Base-by-base conservation (phyloP, 1,140 invertebrate species). In the Uloborus diversus region DNA sequence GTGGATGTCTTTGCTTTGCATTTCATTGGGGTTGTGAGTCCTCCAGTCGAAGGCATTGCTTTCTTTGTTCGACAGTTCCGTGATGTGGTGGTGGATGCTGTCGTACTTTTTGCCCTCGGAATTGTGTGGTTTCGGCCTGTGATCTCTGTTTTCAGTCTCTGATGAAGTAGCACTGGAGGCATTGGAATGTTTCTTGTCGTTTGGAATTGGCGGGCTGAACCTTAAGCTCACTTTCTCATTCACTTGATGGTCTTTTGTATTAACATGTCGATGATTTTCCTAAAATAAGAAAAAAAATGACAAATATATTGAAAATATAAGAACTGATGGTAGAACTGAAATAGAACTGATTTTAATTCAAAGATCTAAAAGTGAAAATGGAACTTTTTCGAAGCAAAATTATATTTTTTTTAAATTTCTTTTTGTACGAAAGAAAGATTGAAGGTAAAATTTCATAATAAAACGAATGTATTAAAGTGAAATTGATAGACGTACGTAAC, bases 1-100 rank as follows among this genome's bases (percentile, higher is more conserved):
- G n/a, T n/a, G n/a, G n/a, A n/a, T n/a, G n/a, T n/a, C n/a, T n/a
- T n/a, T n/a, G n/a, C n/a, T n/a, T n/a, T n/a, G n/a, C n/a, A n/a
- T n/a, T n/a, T n/a, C n/a, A n/a, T n/a, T n/a, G n/a, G n/a, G n/a
- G n/a, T n/a, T n/a, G n/a, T n/a, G n/a, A n/a, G n/a, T n/a, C n/a
- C n/a, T n/a, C n/a, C n/a, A n/a, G n/a, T n/a, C n/a, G 42, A 47
- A 11, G n/a, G 42, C 42, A n/a, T 47, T 47, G 13, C 14, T 7
- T 9, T 61, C 57, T 32, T 61, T 61, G 25, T 61, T 61, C 7
- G 57, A 61, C 5, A 61, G 57, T 61, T 61, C 57, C 7, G 57
- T 20, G 13, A 61, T 61, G 57, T 61, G 57, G 27, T 61, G 57
- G 30, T 61, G 57, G 11, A 61, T 61, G 7, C 25, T 14, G 30